A percentile compares a stretch with the other conserved stretches of the same genome.
Conservation (phyloP, 2,113 vertebrate genomes). For the Galeopterus variegatus region DNA sequence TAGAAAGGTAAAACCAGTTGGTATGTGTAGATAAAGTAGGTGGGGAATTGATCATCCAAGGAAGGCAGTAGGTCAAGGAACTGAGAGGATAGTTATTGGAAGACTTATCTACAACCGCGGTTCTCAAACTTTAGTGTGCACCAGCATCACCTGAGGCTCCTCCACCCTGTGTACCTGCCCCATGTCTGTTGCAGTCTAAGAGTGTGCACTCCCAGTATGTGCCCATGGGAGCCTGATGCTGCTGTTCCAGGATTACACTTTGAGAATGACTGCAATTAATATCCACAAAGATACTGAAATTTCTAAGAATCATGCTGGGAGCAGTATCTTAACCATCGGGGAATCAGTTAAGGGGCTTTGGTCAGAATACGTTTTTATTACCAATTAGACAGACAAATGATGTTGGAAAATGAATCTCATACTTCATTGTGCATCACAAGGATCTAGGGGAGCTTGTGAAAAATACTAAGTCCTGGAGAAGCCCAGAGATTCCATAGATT, state of each 20-base stretch:
- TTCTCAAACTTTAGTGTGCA: no score
- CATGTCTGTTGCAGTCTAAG: neutral
- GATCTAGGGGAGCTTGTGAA: neutral
- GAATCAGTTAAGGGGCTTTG: constrained; percentile 48
- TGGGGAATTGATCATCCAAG: neutral
- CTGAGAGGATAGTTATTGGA: neutral
- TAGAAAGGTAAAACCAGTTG: neutral
- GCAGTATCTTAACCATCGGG: constrained; percentile 4
- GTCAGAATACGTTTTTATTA: constrained; percentile 56
- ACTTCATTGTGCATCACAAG: neutral
- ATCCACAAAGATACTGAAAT: neutral
- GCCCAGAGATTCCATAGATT: neutral
- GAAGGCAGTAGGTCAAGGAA: neutral
- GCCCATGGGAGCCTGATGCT: neutral
- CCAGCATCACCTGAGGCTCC: neutral
- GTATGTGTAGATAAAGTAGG: neutral
- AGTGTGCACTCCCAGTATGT: neutral
- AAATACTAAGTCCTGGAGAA: constrained; percentile 5
- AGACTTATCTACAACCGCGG: neutral
- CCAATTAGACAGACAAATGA: constrained; percentile 43
- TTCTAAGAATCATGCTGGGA: neutral
- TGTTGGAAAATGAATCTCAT: neutral
- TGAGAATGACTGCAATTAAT: constrained; percentile 47
- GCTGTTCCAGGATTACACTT: neutral
- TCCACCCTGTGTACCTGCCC: no score